A percentile compares a stretch with the other conserved stretches of the same genome.
Conservation (phyloP, 53 echinoderm and acorn worm species). For the Paracentrotus lividus region DNA sequence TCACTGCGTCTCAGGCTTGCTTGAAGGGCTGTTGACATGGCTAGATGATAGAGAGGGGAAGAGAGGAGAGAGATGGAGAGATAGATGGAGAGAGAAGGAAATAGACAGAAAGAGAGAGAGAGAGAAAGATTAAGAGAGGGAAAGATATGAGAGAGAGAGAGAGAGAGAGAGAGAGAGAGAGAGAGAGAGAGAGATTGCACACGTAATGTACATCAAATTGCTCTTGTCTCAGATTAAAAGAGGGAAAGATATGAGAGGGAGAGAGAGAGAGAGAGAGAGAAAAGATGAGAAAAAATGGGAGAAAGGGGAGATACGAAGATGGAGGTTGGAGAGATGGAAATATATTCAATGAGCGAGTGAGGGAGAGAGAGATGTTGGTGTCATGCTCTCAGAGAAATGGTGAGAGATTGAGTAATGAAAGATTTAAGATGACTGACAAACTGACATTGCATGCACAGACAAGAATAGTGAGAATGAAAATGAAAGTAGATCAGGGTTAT, state of each 20-base stretch:
- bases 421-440: neutral
- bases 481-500: neutral
- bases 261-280: neutral
- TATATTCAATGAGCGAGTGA: too few species aligned
- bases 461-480: neutral
- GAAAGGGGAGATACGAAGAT: too few species aligned
- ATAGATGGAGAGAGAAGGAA: neutral
- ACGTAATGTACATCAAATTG: too few species aligned
- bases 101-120: neutral
- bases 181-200: neutral
- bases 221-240: neutral
- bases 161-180: neutral
- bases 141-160: neutral
- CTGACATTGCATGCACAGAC: neutral
- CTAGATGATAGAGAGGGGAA: neutral
- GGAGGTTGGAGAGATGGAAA: too few species aligned
- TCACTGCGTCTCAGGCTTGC: slow-evolving; percentile 31
- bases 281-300: too few species aligned
- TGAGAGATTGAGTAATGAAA: neutral
- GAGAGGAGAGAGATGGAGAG: neutral
- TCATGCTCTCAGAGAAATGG: neutral
- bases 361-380: neutral
- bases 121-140: too few species aligned
- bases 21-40: slow-evolving; percentile 32
- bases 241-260: neutral